Conservation (phyloP, 2,888 invertebrate genomes). For the Luffia ferchaultella region DNA sequence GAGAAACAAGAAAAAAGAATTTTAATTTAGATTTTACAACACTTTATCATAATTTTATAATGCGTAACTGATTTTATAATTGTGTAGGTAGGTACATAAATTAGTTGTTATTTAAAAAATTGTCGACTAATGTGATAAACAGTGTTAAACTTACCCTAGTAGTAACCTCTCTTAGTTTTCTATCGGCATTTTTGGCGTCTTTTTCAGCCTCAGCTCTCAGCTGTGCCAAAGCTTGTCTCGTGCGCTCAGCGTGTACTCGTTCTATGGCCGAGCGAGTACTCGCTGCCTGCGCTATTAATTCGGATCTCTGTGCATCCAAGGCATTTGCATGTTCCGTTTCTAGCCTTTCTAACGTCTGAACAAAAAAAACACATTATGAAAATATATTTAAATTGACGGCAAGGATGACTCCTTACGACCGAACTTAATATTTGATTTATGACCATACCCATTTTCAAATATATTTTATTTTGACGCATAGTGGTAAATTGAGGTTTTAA, state of each 20-base stretch:
- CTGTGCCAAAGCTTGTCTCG: slow-evolving; percentile 37
- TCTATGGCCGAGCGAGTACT: slow-evolving; percentile 31
- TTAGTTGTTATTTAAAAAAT: too few relatives aligned
- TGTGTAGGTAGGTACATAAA: too few relatives aligned
- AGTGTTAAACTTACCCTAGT: slow-evolving; percentile 34
- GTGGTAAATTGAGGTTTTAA: too few relatives aligned
- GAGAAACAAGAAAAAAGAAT: too few relatives aligned
- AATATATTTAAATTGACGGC: slow-evolving; percentile 22
- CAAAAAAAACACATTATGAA: slow-evolving; percentile 24
- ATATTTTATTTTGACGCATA: too few relatives aligned
- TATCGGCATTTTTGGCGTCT: slow-evolving; percentile 34
- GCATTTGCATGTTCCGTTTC: slow-evolving; percentile 32
- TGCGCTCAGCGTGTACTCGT: slow-evolving; percentile 41
- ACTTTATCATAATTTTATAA: too few relatives aligned
- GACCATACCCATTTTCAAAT: too few relatives aligned
- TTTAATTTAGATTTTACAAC: too few relatives aligned
- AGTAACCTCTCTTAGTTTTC: slow-evolving; percentile 42
- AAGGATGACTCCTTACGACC: background rate
- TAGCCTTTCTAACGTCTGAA: slow-evolving; percentile 35
- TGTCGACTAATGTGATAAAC: too few relatives aligned
- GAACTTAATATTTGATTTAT: background rate
- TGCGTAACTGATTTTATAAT: too few relatives aligned
- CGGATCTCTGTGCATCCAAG: slow-evolving; percentile 30
- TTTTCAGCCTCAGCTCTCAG: slow-evolving; percentile 38
- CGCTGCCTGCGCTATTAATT: slow-evolving; percentile 27